Evolutionary conservation across 2,113 vertebrate species (phyloP), one percentile per base, ranked within the genome.

Genomic region (Sturnus vulgaris): DNA sequence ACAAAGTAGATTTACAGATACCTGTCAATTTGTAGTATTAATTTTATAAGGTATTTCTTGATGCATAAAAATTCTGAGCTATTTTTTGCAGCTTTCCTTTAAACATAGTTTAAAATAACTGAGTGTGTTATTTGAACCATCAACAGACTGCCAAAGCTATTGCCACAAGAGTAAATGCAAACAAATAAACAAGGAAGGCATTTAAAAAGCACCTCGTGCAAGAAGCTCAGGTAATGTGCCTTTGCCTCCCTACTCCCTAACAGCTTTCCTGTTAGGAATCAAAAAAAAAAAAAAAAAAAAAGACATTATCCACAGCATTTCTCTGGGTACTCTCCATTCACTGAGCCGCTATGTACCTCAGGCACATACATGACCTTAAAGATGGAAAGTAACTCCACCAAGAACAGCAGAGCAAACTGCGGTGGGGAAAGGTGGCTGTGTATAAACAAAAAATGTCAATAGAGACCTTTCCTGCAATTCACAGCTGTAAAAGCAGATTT

Each of bases 171-270:
- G 42, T 60, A 80, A 80, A 88, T 57, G 68, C 64, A 90, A 95
- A 93, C 72, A 84, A 83, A 82, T 83, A 96, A 94, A 95, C 87
- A 96, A 69, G 77, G 64, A 93, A 89, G 87, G 88, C 39, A 2
- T 82, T 90, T 86, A 60, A 88, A 81, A 93, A 86, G 44, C 40
- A 94, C 64, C 40, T 83, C 1, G 1, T 63, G 31, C 64, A 83
- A 86, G 82, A 80, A 35, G 64, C 44, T 70, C 47, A 61, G 46
- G 68, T n/a, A 82, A 84, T 0, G 0, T 2, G 4, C 31, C n/a
- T 81, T 27, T 31, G 46, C 46, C 47, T 91, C 63, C 47, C 69
- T 71, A 53, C 46, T 91, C 63, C 47, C 72, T 71, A 53, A 42
- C 0, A 2, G n/a, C 25, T 92, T 60, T 86, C 27, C 3, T 6